These are phyloP conservation scores for Tetraneura akinire DNA, from an alignment of 1,140 invertebrate species.

Conservation along the genomic window DNA sequence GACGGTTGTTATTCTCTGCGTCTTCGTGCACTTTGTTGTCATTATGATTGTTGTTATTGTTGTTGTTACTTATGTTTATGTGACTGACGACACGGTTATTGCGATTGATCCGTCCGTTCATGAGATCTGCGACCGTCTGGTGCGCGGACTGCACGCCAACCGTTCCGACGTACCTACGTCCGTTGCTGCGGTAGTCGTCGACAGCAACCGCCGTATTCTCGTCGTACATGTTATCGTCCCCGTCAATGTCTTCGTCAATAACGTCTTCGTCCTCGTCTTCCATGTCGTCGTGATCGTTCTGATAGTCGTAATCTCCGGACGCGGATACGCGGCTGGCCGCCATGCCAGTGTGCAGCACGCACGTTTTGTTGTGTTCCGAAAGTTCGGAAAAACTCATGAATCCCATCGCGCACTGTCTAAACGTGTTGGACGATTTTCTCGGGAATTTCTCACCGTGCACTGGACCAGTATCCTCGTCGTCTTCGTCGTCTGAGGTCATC, in stretches of 20 bases:
- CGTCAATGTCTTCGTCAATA: too few species aligned
- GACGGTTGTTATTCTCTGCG: conserved; percentile 75
- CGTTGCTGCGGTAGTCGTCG: conserved; percentile 60
- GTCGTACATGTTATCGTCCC: too few species aligned
- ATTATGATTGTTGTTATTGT: conserved; percentile 67
- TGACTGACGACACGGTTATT: too few species aligned
- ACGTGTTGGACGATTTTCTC: conserved; percentile 52
- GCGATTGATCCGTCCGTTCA: not conserved
- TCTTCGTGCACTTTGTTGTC: conserved; percentile 61
- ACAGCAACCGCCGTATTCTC: conserved; percentile 65
- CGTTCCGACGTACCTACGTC: conserved; percentile 55
- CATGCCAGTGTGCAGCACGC: conserved; percentile 48
- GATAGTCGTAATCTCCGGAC: conserved; percentile 59
- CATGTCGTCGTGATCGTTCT: conserved; percentile 64
- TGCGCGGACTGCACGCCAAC: too few species aligned
- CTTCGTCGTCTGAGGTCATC: conserved; percentile 52
- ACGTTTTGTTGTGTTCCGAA: conserved; percentile 56
- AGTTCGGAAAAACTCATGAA: conserved; percentile 54
- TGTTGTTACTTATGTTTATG: conserved; percentile 63
- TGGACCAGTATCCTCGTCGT: conserved; percentile 42
- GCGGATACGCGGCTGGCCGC: conserved; percentile 52
- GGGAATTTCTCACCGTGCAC: conserved; percentile 46
- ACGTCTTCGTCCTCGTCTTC: conserved; percentile 67
- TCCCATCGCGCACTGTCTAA: conserved; percentile 54
- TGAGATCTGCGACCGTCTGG: too few species aligned